phyloP scores from a whole-genome alignment of 2,113 vertebrate species.

The Agapornis roseicollis region DNA sequence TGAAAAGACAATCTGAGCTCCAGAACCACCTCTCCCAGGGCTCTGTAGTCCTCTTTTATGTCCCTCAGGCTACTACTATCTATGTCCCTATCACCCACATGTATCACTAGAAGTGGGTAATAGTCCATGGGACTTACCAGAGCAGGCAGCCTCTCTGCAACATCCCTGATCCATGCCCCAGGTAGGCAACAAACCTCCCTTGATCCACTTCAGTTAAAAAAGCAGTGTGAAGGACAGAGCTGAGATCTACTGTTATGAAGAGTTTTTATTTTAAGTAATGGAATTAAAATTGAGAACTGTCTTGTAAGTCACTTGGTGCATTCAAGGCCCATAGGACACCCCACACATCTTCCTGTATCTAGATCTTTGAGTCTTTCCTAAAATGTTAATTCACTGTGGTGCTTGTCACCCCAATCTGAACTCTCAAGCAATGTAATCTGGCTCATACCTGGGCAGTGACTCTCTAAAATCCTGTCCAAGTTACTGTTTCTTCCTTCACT shows the following conservation, averaged over 20 bases:
- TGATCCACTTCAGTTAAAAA: background rate
- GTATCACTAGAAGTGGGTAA: no score
- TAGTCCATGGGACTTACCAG: no score
- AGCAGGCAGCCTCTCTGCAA: no score
- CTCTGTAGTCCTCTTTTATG: no score
- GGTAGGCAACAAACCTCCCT: no score
- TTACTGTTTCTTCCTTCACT: background rate
- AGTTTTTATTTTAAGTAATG: background rate
- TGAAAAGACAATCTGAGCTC: no score
- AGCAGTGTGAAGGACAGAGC: background rate
- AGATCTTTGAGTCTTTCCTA: background rate
- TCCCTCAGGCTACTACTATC: no score
- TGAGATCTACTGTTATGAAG: background rate
- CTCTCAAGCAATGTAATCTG: background rate
- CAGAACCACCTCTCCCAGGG: no score
- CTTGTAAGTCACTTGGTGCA: rapidly evolving
- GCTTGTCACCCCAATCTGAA: background rate
- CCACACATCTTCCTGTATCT: rapidly evolving
- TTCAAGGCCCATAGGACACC: background rate
- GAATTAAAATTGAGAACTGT: rapidly evolving
- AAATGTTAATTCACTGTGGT: background rate
- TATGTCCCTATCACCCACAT: no score
- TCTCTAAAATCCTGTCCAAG: background rate
- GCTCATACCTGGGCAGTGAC: background rate
- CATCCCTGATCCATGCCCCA: no score